phyloP scores from a whole-genome alignment of 1,140 invertebrate species.

The Trinorchestia longiramus region DNA sequence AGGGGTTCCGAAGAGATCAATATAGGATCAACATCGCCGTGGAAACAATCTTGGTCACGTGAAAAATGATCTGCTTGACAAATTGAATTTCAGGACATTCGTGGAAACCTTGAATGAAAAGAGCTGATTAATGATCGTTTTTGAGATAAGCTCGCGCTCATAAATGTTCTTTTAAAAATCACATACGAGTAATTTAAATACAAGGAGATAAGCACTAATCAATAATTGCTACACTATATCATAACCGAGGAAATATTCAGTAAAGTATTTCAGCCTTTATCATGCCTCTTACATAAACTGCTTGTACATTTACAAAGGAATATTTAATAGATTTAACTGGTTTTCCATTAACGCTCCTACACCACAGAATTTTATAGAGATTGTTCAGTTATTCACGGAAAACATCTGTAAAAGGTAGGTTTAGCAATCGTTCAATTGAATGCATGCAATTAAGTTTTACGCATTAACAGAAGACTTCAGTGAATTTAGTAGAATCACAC shows the following conservation, averaged over 20 bases:
- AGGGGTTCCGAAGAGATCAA: constrained; percentile 34
- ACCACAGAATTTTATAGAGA: neutral
- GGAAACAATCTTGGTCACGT: constrained; percentile 23
- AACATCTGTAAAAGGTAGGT: neutral
- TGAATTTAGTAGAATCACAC: neutral
- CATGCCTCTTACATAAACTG: neutral
- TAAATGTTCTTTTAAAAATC: neutral
- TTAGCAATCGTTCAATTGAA: too few species aligned
- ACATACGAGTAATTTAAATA: neutral
- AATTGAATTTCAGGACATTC: constrained; percentile 12
- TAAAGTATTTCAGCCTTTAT: neutral
- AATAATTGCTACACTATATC: neutral
- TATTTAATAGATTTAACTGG: neutral
- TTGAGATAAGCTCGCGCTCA: neutral
- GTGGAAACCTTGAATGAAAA: neutral
- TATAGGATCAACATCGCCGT: neutral
- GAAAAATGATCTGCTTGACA: constrained; percentile 39
- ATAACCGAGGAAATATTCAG: neutral
- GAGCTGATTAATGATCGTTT: neutral
- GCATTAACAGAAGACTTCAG: neutral
- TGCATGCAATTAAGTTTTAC: neutral
- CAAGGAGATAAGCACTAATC: neutral
- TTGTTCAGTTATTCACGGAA: neutral
- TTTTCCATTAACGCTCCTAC: neutral
- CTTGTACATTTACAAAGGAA: neutral